These are phyloP conservation scores for Cydia pomonella DNA, from an alignment of 1,140 invertebrate genomes.

Conservation along the genomic window DNA sequence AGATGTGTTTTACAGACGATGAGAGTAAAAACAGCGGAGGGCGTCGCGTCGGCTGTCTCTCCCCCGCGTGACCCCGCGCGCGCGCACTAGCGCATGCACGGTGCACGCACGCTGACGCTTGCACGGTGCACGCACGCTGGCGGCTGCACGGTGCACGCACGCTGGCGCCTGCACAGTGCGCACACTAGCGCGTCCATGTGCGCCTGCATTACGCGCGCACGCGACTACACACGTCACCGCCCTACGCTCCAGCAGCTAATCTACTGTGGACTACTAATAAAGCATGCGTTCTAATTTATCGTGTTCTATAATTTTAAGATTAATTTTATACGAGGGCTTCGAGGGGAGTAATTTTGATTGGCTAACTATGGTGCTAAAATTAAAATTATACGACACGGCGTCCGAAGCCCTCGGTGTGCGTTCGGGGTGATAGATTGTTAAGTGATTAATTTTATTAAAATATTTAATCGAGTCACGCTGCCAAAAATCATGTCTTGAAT, in stretches of 20 bases:
- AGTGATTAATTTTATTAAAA: slow-evolving; percentile 1
- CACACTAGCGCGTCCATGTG: background rate
- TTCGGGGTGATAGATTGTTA: slow-evolving; percentile 12
- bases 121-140: background rate
- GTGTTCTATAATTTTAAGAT: slow-evolving; percentile 28
- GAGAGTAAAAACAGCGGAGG: slow-evolving; percentile 70
- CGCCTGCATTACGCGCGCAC: background rate
- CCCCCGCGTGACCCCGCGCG: slow-evolving; percentile 73
- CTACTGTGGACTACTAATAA: slow-evolving; percentile 4
- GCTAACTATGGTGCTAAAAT: slow-evolving; percentile 39
- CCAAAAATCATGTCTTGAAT: slow-evolving; percentile 57
- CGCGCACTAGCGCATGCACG: slow-evolving; percentile 53
- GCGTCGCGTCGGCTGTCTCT: slow-evolving; percentile 76
- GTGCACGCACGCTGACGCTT: background rate
- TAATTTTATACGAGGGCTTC: slow-evolving; percentile 21
- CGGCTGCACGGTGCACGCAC: background rate
- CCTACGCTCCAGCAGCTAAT: background rate
- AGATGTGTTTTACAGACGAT: slow-evolving; percentile 60
- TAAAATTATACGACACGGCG: slow-evolving; percentile 30
- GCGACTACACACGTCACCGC: background rate
- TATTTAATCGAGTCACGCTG: slow-evolving; percentile 49
- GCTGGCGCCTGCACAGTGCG: background rate
- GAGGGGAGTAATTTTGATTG: slow-evolving; percentile 29
- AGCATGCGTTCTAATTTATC: slow-evolving; percentile 10
- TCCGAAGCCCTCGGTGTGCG: slow-evolving; percentile 15